A percentile compares a stretch with the other conserved stretches of the same genome.
Evolutionary conservation across 2,797 vertebrate species (phyloP).

Genomic region (Neosilurus hyrtlii): DNA sequence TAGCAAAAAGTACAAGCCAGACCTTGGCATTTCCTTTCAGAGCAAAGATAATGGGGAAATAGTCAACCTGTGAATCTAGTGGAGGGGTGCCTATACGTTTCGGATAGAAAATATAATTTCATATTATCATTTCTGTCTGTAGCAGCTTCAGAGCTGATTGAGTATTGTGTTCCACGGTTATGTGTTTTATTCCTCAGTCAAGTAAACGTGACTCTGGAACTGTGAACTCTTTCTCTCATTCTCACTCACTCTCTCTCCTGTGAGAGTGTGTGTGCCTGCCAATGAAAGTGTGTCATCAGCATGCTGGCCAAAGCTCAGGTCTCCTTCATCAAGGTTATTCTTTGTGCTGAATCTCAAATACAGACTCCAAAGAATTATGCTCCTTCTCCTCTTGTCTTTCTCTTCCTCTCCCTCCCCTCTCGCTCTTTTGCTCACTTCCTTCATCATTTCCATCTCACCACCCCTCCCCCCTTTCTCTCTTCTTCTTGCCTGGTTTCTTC

Average conservation of each 20-base stretch:
- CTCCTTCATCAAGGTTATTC: constrained; percentile 51
- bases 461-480: constrained; percentile 36
- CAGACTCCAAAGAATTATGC: constrained; percentile 41
- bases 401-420: constrained; percentile 43
- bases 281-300: constrained; percentile 34
- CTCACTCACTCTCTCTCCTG: neutral
- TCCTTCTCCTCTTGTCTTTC: constrained; percentile 25
- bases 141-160: neutral
- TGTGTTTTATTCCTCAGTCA: neutral
- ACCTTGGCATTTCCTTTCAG: neutral
- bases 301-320: constrained; percentile 38
- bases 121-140: neutral
- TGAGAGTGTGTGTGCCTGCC: neutral
- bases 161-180: constrained; percentile 2
- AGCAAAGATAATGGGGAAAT: constrained; percentile 5
- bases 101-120: neutral
- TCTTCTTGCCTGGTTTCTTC: constrained; percentile 59
- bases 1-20: neutral
- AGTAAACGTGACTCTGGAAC: neutral
- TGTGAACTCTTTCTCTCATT: neutral
- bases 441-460: constrained; percentile 54
- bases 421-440: constrained; percentile 42
- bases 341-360: constrained; percentile 46
- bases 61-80: neutral
- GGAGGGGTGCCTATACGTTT: neutral